Conservation (phyloP, 2,113 vertebrate genomes). For the Malurus cyaneus region DNA sequence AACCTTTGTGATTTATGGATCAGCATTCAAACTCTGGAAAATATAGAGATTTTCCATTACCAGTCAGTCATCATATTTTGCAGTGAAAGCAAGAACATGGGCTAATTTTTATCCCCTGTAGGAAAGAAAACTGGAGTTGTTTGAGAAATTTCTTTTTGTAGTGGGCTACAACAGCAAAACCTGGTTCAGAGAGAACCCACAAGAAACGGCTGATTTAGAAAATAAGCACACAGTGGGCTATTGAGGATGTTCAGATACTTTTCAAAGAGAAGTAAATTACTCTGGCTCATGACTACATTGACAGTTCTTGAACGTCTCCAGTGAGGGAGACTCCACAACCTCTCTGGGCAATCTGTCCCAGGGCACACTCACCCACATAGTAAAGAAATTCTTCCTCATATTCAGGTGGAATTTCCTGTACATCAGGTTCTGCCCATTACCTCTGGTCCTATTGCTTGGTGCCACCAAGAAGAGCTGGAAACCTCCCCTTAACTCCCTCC, state of each 20-base stretch:
- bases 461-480: background rate
- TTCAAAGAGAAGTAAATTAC: background rate
- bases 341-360: background rate
- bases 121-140: background rate
- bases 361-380: accelerated
- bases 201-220: background rate
- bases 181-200: background rate
- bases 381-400: background rate
- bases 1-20: background rate
- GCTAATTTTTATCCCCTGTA: background rate
- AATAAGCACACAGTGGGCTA: background rate
- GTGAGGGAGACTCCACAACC: background rate
- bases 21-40: background rate
- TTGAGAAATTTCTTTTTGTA: background rate
- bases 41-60: background rate
- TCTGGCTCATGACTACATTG: background rate
- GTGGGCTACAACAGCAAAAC: background rate
- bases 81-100: background rate
- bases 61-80: background rate
- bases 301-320: background rate
- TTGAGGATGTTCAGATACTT: background rate
- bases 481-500: background rate
- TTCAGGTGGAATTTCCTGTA: background rate
- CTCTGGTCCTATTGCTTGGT: background rate
- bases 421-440: background rate